Base-by-base conservation (phyloP, 2,797 vertebrate species). In the Synanceia verrucosa region DNA sequence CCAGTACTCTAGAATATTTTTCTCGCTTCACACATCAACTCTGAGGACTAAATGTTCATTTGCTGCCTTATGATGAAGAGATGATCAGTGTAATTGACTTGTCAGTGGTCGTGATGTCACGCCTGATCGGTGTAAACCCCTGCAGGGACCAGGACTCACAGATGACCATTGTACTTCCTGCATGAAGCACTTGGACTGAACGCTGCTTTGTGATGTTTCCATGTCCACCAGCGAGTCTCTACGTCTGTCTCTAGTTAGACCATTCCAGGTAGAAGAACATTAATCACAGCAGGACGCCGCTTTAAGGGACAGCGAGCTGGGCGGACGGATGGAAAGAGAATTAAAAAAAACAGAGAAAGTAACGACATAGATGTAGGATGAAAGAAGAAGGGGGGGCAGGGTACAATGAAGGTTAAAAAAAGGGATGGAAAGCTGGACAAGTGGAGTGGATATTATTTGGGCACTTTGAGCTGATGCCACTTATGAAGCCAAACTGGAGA, bases 401-500 rank as follows among this genome's bases (percentile, higher is more conserved):
- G 47, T 57, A 47, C 50, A 70, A 62, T 62, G 67, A 73, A 50
- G 47, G 55, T 16, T n/a, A n/a, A 65, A 39, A 41, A 16, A 19
- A 67, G 52, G 65, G 67, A 64, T 61, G 70, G 70, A 74, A 79
- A 79, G 56, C 19, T 61, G 81, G 75, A 66, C 53, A 61, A 44
- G 63, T 0, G 12, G 55, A 76, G 57, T 55, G 39, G 79, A 67
- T 67, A 68, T 59, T 69, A 44, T 66, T 18, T 85, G 79, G 76
- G 65, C 70, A 77, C 65, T 81, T 83, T 77, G 78, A 83, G 81
- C 61, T 21, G 63, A 84, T 76, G 80, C 77, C 82, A 75, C 79
- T 69, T 72, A 51, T 55, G 41, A 24, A 65, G 44, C 74, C 72
- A 63, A 70, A 59, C 47, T 47, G 0, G 23, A 70, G 62, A 37